Conservation (phyloP, 1,140 invertebrate genomes). For the Psix sp. region DNA sequence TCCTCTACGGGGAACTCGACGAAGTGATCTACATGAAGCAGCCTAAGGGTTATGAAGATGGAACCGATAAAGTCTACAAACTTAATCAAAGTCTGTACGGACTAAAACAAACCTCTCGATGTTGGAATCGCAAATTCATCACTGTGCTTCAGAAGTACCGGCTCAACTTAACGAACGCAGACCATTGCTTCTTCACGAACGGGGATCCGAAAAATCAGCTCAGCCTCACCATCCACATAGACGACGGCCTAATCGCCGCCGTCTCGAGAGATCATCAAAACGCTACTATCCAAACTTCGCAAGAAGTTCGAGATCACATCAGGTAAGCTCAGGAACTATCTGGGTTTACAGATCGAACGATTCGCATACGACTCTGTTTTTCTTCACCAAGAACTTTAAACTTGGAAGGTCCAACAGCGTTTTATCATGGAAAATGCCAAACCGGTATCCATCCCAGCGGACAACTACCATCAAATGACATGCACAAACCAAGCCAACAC, state of each 20-base stretch:
- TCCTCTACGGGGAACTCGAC: conserved; percentile 66
- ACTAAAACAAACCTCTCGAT: conserved; percentile 68
- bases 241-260: conserved; percentile 35
- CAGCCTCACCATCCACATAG: conserved; percentile 7
- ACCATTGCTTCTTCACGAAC: conserved; percentile 20
- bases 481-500: too few species aligned
- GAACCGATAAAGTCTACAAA: conserved; percentile 45
- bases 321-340: too few species aligned
- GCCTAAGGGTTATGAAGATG: conserved; percentile 60
- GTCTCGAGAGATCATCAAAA: background rate
- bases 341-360: too few species aligned
- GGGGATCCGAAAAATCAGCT: background rate
- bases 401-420: too few species aligned
- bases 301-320: conserved; percentile 29
- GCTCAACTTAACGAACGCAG: background rate
- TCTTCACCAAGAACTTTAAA: too few species aligned
- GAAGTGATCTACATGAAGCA: conserved; percentile 70
- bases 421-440: too few species aligned
- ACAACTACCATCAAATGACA: too few species aligned
- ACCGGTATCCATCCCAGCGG: too few species aligned
- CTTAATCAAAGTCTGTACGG: conserved; percentile 66
- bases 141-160: conserved; percentile 2
- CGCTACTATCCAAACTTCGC: conserved; percentile 1
- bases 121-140: conserved; percentile 7
- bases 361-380: too few species aligned